phyloP scores from a whole-genome alignment of 1,140 invertebrate genomes.

The Lutraria rhynchaena region DNA sequence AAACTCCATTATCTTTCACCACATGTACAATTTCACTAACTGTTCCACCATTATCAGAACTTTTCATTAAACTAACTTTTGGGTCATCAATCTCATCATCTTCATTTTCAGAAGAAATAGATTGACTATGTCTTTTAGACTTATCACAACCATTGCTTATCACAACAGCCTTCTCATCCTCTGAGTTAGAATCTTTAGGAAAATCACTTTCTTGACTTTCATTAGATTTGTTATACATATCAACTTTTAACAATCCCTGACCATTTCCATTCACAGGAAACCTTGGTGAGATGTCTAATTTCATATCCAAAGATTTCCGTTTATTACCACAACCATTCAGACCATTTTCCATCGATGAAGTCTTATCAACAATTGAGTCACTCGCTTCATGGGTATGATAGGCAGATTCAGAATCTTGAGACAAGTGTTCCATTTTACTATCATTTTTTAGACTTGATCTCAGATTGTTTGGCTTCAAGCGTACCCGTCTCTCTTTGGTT shows the following conservation, averaged over 20 bases:
- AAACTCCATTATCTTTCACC: too few species aligned
- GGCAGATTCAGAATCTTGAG: constrained; percentile 58
- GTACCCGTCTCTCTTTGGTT: constrained; percentile 40
- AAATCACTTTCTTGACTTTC: constrained; percentile 59
- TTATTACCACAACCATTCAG: constrained; percentile 3
- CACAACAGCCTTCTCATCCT: constrained; percentile 34
- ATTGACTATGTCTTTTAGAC: constrained; percentile 52
- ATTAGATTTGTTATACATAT: constrained; percentile 3
- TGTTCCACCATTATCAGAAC: not conserved
- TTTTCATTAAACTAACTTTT: not conserved
- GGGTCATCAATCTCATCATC: not conserved
- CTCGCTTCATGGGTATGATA: constrained; percentile 60
- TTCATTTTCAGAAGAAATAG: constrained; percentile 53
- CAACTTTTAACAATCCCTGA: constrained; percentile 7
- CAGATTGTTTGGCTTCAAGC: constrained; percentile 37
- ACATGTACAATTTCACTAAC: too few species aligned
- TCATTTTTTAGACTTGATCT: constrained; percentile 5
- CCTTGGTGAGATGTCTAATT: constrained; percentile 23
- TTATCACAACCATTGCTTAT: constrained; percentile 14
- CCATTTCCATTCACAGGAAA: not conserved
- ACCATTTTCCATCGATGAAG: constrained; percentile 41
- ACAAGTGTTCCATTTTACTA: constrained; percentile 33
- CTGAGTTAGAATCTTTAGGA: constrained; percentile 51
- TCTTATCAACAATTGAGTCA: constrained; percentile 46
- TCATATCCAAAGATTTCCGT: not conserved